phyloP scores from a whole-genome alignment of 1,140 invertebrate species.

The Drosophila chauvacae region DNA sequence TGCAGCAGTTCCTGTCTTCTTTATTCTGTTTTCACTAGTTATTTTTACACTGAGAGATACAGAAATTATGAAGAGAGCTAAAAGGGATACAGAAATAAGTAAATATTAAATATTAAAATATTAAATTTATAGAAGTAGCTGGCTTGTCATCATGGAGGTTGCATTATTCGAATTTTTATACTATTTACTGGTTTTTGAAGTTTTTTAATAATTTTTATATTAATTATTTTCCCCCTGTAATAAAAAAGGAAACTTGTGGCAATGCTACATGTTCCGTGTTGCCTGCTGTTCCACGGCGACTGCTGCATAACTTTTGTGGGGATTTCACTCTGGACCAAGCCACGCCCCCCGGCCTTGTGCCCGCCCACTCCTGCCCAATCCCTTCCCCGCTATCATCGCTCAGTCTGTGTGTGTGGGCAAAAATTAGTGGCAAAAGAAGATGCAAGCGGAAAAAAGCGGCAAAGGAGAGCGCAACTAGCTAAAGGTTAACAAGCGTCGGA shows the following conservation, averaged over 20 bases:
- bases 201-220: background rate
- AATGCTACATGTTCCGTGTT: slow-evolving; percentile 58
- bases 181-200: background rate
- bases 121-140: background rate
- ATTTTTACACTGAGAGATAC: background rate
- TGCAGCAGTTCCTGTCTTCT: slow-evolving; percentile 42
- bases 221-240: background rate
- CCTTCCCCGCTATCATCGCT: slow-evolving; percentile 24
- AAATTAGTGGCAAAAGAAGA: slow-evolving; percentile 71
- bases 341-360: slow-evolving; percentile 27
- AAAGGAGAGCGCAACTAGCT: slow-evolving; percentile 63
- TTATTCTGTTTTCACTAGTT: slow-evolving; percentile 13
- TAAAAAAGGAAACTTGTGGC: slow-evolving; percentile 58
- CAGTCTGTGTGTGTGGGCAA: slow-evolving; percentile 22
- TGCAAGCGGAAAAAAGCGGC: slow-evolving; percentile 39
- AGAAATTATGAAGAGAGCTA: background rate
- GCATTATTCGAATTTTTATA: too few species aligned
- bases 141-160: too few species aligned
- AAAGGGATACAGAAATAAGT: background rate
- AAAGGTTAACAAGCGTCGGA: slow-evolving; percentile 80
- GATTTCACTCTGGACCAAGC: slow-evolving; percentile 64
- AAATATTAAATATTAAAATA: background rate
- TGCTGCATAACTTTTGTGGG: slow-evolving; percentile 77
- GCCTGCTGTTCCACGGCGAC: slow-evolving; percentile 47
- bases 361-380: background rate